Conservation (phyloP, 2,888 invertebrate species). For the Ophion obscuratus region DNA sequence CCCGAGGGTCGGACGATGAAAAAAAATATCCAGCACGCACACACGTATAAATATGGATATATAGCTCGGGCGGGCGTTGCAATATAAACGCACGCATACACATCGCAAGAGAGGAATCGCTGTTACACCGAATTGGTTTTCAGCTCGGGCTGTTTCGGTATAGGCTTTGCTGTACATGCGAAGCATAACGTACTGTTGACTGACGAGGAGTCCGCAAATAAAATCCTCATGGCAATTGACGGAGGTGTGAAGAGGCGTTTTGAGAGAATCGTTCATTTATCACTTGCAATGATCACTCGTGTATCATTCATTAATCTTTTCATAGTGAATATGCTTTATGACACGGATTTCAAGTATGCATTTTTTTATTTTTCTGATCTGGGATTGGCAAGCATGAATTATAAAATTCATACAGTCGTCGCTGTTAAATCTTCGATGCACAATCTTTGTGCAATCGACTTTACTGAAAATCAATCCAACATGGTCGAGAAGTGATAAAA, state of each 20-base stretch:
- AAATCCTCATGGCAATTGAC: constrained; percentile 69
- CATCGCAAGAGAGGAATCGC: neutral
- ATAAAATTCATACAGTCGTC: no score
- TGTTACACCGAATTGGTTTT: constrained; percentile 19
- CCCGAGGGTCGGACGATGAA: constrained; percentile 48
- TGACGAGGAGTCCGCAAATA: constrained; percentile 67
- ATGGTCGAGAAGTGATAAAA: no score
- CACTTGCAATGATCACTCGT: constrained; percentile 13
- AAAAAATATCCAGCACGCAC: constrained; percentile 26
- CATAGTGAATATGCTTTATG: no score
- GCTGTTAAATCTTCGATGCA: no score
- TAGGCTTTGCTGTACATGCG: constrained; percentile 31
- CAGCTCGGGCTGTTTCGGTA: constrained; percentile 38
- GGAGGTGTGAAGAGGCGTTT: constrained; percentile 43
- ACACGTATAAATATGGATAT: neutral
- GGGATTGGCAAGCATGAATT: no score
- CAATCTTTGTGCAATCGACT: no score
- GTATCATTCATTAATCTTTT: no score
- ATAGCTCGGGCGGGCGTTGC: neutral
- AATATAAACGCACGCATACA: constrained; percentile 1
- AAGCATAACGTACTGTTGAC: constrained; percentile 32
- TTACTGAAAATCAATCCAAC: no score
- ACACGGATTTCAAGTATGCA: no score
- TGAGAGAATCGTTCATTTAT: constrained; percentile 64
- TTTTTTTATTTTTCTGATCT: no score